phyloP scores from a whole-genome alignment of 2,888 invertebrate species.

The Panopea generosa region DNA sequence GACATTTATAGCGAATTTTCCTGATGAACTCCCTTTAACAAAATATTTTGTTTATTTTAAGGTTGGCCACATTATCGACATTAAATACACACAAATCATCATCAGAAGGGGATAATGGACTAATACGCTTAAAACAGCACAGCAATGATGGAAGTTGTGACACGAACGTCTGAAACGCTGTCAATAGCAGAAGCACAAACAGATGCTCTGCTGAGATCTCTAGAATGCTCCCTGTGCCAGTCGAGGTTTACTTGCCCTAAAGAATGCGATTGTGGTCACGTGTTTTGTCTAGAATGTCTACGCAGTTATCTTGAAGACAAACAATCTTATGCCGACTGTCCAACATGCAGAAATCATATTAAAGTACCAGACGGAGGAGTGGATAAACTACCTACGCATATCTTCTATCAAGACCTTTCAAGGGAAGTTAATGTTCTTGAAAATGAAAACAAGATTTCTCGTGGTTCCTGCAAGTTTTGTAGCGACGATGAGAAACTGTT shows the following conservation, averaged over 20 bases:
- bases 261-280: constrained; percentile 54
- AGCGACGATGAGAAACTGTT: constrained; percentile 44
- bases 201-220: constrained; percentile 32
- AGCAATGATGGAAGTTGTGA: constrained; percentile 10
- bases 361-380: constrained; percentile 36
- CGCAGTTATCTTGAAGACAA: constrained; percentile 13
- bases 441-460: constrained; percentile 45
- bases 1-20: no score
- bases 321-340: constrained; percentile 33
- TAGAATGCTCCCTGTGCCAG: constrained; percentile 51
- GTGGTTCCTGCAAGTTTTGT: constrained; percentile 61
- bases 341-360: constrained; percentile 27
- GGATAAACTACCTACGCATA: constrained; percentile 33
- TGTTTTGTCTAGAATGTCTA: constrained; percentile 55
- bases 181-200: constrained; percentile 24
- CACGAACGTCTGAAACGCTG: constrained; percentile 12
- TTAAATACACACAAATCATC: no score
- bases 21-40: no score
- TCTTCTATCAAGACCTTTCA: constrained; percentile 50
- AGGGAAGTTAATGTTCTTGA: constrained; percentile 38
- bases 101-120: no score
- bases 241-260: constrained; percentile 44
- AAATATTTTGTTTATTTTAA: no score
- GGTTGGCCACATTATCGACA: no score
- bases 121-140: no score